Conservation (phyloP, 2,888 invertebrate species). For the Dicranocentrus wangi region DNA sequence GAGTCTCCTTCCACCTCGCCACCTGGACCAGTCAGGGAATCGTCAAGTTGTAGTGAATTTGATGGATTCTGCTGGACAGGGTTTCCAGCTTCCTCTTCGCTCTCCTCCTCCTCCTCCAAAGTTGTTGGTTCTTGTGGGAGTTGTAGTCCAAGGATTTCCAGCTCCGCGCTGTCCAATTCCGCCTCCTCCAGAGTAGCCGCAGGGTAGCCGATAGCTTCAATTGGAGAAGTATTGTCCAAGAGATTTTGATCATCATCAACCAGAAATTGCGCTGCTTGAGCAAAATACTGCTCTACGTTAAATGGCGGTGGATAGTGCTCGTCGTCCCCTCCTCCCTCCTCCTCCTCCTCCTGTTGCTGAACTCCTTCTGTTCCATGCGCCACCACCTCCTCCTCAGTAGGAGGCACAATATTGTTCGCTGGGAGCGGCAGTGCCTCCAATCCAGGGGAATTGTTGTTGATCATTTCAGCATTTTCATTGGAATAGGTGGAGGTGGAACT, state of each 20-base stretch:
- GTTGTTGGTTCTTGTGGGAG: background rate
- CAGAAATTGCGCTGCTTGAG: slow-evolving; percentile 33
- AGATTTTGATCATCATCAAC: background rate
- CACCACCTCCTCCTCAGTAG: too few relatives aligned
- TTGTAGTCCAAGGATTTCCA: too few relatives aligned
- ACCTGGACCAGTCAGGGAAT: too few relatives aligned
- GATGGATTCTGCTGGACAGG: too few relatives aligned
- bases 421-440: background rate
- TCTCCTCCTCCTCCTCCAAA: background rate
- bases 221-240: background rate
- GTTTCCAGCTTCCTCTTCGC: background rate
- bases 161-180: background rate
- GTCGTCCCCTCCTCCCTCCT: slow-evolving; percentile 2
- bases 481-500: too few relatives aligned
- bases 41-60: too few relatives aligned
- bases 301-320: slow-evolving; percentile 18
- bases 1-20: too few relatives aligned
- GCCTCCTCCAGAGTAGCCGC: background rate
- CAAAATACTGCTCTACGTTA: slow-evolving; percentile 48
- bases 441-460: background rate
- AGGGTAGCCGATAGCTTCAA: background rate
- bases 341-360: background rate
- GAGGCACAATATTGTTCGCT: background rate
- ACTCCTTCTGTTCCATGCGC: background rate
- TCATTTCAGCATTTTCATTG: background rate